Evolutionary conservation across 2,888 invertebrate species (phyloP).

Genomic region (Diabrotica balteata): DNA sequence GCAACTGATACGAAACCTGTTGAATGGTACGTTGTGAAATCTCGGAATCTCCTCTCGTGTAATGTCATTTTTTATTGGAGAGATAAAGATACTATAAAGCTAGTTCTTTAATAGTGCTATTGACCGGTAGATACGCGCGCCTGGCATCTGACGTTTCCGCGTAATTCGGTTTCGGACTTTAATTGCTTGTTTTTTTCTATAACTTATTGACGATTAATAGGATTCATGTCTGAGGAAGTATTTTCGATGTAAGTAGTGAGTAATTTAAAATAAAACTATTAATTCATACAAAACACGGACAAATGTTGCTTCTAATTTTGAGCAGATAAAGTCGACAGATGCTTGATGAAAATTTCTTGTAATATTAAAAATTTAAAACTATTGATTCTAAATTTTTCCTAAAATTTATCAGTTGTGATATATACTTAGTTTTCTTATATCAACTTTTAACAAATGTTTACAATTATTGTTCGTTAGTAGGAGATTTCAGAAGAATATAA

Average conservation of each 20-base stretch:
- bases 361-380: no score
- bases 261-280: no score
- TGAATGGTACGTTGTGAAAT: constrained; percentile 2
- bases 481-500: no score
- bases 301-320: no score
- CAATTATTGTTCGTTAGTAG: no score
- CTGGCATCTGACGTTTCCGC: constrained; percentile 17
- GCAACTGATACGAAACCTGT: neutral
- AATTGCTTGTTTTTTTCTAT: constrained; percentile 4
- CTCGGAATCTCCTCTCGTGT: constrained; percentile 4
- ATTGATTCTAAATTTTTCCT: no score
- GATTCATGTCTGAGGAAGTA: neutral
- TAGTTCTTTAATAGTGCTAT: constrained; percentile 7
- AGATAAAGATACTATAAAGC: constrained; percentile 4
- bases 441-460: no score
- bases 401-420: no score
- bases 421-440: no score
- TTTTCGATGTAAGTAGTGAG: neutral
- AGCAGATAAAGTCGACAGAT: no score
- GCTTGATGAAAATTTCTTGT: no score
- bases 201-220: neutral
- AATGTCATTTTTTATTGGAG: constrained; percentile 8
- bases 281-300: no score
- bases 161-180: constrained; percentile 14
- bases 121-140: constrained; percentile 12